Evolutionary conservation across 2,888 invertebrate genomes (phyloP).

Genomic region (Ceriagrion tenellum): DNA sequence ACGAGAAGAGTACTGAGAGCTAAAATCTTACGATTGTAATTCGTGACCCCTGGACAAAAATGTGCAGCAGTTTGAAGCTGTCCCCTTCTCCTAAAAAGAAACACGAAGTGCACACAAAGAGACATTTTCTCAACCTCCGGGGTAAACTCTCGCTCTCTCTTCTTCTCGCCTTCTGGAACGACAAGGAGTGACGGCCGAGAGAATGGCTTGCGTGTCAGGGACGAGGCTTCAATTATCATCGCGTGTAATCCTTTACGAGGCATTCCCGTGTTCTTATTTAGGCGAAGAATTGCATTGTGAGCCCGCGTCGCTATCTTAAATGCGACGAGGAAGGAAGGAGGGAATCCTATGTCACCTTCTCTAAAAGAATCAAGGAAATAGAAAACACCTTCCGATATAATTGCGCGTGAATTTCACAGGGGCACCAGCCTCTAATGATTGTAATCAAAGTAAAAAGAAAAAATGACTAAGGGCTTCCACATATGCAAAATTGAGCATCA

Average conservation of each 20-base stretch:
- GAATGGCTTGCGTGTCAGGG: constrained; percentile 55
- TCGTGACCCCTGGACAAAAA: neutral
- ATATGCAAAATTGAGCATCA: no score
- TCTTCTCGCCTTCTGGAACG: neutral
- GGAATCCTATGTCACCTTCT: neutral
- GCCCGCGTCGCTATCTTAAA: neutral
- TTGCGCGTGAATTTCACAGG: neutral
- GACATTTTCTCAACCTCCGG: neutral
- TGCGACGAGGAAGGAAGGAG: neutral
- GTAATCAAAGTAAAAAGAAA: no score
- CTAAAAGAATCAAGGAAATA: neutral
- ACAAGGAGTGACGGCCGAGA: neutral
- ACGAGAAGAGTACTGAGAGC: neutral
- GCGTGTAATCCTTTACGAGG: constrained; percentile 44
- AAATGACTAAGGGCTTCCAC: no score
- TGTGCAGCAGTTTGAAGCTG: neutral
- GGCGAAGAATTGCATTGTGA: neutral
- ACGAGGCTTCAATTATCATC: constrained; percentile 52
- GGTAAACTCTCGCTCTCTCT: neutral
- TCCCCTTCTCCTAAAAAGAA: neutral
- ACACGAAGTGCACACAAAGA: neutral
- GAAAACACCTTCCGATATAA: neutral
- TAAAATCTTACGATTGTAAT: neutral
- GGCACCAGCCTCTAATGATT: neutral
- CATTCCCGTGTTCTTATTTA: constrained; percentile 54